Conservation (phyloP, 2,888 invertebrate genomes). For the Gryllus longicercus region DNA sequence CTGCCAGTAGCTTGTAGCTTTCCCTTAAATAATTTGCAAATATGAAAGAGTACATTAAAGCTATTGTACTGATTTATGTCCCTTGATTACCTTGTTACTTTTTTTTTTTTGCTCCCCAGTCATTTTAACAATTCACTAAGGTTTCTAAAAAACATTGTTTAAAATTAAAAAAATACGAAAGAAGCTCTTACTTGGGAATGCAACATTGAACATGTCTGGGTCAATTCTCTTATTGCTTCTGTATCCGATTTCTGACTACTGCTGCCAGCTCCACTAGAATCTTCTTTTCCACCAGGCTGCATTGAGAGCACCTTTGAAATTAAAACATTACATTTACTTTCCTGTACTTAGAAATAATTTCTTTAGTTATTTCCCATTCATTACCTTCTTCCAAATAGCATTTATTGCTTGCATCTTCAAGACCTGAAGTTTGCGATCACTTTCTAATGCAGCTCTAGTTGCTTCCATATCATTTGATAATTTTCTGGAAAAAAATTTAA, state of each 20-base stretch:
- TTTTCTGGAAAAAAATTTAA: constrained; percentile 53
- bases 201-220: constrained; percentile 69
- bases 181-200: constrained; percentile 62
- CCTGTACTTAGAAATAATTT: too few species aligned
- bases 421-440: constrained; percentile 79
- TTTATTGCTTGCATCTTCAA: constrained; percentile 88
- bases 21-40: too few species aligned
- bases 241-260: constrained; percentile 48
- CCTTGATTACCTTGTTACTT: too few species aligned
- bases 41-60: too few species aligned
- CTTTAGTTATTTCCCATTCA: too few species aligned
- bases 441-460: constrained; percentile 78
- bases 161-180: not conserved
- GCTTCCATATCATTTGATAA: constrained; percentile 79
- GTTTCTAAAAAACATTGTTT: not conserved
- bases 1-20: too few species aligned
- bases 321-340: not conserved
- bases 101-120: not conserved
- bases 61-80: too few species aligned
- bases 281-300: constrained; percentile 49
- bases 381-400: constrained; percentile 76
- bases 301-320: constrained; percentile 58
- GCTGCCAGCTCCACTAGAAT: constrained; percentile 39
- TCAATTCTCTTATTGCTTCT: constrained; percentile 67
- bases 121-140: not conserved